Conservation (phyloP, 2,797 vertebrate species). For the Sternotherus odoratus region DNA sequence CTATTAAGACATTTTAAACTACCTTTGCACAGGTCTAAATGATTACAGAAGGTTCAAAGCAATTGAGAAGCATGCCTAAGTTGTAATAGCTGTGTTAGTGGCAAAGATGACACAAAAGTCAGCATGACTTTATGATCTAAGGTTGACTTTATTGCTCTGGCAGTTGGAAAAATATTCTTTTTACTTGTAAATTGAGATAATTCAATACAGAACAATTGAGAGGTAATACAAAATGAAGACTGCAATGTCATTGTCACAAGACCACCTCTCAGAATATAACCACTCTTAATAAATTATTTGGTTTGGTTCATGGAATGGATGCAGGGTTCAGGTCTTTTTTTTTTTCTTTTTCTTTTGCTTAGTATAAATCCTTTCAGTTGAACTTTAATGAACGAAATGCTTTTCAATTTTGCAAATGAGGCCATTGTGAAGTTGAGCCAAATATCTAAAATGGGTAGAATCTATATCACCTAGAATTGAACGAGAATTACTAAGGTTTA, state of each 20-base stretch:
- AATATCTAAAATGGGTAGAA: slow-evolving; percentile 15
- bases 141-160: background rate
- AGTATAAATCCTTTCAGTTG: background rate
- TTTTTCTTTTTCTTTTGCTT: background rate
- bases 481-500: slow-evolving; percentile 31
- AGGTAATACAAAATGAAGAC: background rate
- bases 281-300: background rate
- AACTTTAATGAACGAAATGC: background rate
- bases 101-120: background rate
- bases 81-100: background rate
- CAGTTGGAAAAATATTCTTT: background rate
- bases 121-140: background rate
- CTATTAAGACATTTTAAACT: background rate
- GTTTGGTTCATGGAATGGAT: background rate
- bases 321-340: background rate
- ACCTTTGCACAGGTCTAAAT: background rate
- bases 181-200: background rate
- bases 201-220: background rate
- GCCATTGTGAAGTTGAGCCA: background rate
- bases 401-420: slow-evolving; percentile 28
- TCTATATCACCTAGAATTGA: background rate
- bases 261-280: background rate
- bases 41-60: background rate
- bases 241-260: background rate
- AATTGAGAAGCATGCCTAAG: background rate